Evolutionary conservation across 2,888 invertebrate genomes (phyloP), one percentile per base, ranked within the genome.

Genomic region (Aphidoletes aphidimyza): DNA sequence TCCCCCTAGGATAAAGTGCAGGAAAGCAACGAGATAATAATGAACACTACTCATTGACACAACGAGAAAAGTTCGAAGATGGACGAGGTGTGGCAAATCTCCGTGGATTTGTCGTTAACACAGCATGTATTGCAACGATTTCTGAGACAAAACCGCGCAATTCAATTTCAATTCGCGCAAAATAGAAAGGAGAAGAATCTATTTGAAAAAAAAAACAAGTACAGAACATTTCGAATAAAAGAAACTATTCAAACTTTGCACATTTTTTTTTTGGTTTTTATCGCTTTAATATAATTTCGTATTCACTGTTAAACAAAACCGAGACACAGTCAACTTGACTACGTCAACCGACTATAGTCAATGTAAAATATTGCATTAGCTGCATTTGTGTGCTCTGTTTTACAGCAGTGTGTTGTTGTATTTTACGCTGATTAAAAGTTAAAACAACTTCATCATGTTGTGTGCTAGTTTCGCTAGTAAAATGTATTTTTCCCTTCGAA

Each of bases 391-490:
- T 69, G 26, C 17, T 19, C 17, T n/a, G 26, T 69, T 69, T 3
- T 9, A 14, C 19, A 22, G 22, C 54, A 26, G 30, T 30, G 69
- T 69, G 34, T 69, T 69, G 69, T 69, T 30, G 34, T 9, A 69
- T 69, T 69, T 69, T 69, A 30, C 30, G 34, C 69, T 69, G 69
- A 69, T 69, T 69, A 69, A 69, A 69, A 69, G 69, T 69, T 69
- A 30, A 14, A 30, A 30, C 17, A 26, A 69, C 69, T 69, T 69
- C 30, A n/a, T 69, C 17, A 26, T 30, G 69, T 54, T 22, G 54
- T 11, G 22, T 22, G 22, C 22, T 54, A 2, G 54, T n/a, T 54
- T 22, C 30, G 69, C 19, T 1, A 30, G 6, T 14, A 0, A 69
- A 69, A 34, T 14, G 34, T 30, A 69, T 30, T 69, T 69, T 22